Percentiles rank a stretch among this genome's conserved stretches.
phyloP scores from a whole-genome alignment of 1,140 invertebrate species.

The Myzus persicae region DNA sequence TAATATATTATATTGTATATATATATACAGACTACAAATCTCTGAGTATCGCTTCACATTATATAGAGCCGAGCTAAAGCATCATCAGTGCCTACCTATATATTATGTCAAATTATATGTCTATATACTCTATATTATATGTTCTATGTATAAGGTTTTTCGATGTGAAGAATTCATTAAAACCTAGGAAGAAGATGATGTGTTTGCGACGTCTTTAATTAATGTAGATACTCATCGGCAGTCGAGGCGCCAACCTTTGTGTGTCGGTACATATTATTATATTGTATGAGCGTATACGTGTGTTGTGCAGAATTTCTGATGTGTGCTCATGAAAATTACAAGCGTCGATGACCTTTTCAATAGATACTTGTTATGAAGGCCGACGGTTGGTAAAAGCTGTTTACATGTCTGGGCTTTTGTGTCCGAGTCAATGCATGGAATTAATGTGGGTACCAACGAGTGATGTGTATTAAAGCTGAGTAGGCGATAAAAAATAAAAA shows the following conservation, averaged over 20 bases:
- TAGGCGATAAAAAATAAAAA: constrained; percentile 38
- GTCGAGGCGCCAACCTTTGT: not conserved
- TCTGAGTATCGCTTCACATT: not conserved
- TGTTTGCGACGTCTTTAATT: constrained; percentile 14
- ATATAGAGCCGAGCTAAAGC: too few species aligned
- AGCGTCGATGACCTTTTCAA: constrained; percentile 32
- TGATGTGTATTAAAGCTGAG: not conserved
- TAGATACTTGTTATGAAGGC: not conserved
- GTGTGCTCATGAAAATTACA: not conserved
- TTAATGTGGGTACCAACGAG: not conserved
- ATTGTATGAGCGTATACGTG: not conserved
- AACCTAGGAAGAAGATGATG: not conserved
- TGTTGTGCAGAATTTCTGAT: not conserved
- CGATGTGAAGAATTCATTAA: not conserved
- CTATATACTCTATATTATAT: not conserved
- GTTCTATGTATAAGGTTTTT: not conserved
- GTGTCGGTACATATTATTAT: not conserved
- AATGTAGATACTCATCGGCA: not conserved
- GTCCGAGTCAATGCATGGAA: not conserved
- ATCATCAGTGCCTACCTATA: not conserved
- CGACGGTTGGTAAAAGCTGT: constrained; percentile 23
- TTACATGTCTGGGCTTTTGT: not conserved
- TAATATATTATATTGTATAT: not conserved
- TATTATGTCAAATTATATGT: not conserved
- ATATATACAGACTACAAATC: not conserved